Base-by-base conservation (phyloP, 1,140 invertebrate genomes). In the Andricus grossulariae region DNA sequence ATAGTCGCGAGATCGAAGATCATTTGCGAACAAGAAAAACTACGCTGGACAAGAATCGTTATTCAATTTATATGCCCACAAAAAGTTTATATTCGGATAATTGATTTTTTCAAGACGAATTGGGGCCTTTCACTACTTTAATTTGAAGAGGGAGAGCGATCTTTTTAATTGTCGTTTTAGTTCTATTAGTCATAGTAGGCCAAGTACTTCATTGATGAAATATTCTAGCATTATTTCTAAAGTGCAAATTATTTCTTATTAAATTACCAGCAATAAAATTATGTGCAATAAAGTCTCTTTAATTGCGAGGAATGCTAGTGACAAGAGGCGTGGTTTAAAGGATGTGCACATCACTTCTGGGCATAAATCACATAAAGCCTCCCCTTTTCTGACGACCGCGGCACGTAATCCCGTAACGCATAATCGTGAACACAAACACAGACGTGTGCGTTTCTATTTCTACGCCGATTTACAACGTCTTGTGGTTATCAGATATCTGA, bases 331-430 rank as follows among this genome's bases (percentile, higher is more conserved):
- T 66, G 60, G 60, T 66, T 10, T 25, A 32, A 66, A 66, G 32
- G 45, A 66, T 66, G 32, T 66, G 60, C 39, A 66, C 60, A 39
- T 66, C 60, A 66, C 60, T 66, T 66, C 60, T 66, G 60, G 60
- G 4, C 25, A 66, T 66, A 66, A 66, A 66, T 66, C 16, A 15
- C 5, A 66, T 39, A 66, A 66, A 66, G 60, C 60, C 54, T 66
- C 60, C 32, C 32, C 60, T 66, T 45, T 66, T 66, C 15, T n/a
- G 32, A 13, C 25, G 60, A 66, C 60, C 60, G 39, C 32, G n/a
- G 16, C 5, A 32, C 57, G 57, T 66, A 66, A 66, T 66, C 60
- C 60, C 60, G 25, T 66, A 66, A 66, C 32, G 60, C 60, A 66
- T 66, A 66, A 66, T 66, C 60, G 60, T 21, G 10, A 1, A 11